Conservation (phyloP, 2,888 invertebrate species). For the Seladonia tumulorum region DNA sequence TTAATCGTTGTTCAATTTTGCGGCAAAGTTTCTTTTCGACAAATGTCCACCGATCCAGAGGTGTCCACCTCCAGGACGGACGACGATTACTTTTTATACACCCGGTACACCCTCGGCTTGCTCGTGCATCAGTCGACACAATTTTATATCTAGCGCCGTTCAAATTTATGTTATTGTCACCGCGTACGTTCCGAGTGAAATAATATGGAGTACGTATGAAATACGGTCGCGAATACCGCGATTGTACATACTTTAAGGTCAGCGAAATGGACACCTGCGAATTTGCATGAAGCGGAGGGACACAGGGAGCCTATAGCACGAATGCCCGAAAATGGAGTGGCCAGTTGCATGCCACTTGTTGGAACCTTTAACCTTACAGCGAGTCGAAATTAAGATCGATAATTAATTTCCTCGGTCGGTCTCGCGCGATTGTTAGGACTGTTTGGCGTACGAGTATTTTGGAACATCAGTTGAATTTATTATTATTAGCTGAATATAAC, state of each 20-base stretch:
- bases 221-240: slow-evolving; percentile 20
- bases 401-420: neutral
- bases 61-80: too few relatives aligned
- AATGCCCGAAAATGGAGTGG: slow-evolving; percentile 31
- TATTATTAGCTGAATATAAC: too few relatives aligned
- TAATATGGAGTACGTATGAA: slow-evolving; percentile 44
- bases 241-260: slow-evolving; percentile 39
- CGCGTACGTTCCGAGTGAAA: slow-evolving; percentile 22
- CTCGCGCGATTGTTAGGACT: too few relatives aligned
- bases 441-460: too few relatives aligned
- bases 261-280: slow-evolving; percentile 50
- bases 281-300: slow-evolving; percentile 30
- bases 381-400: neutral
- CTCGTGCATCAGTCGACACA: slow-evolving; percentile 4
- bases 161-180: slow-evolving; percentile 28
- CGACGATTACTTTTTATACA: too few relatives aligned
- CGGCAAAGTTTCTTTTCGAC: too few relatives aligned
- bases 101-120: neutral
- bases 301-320: slow-evolving; percentile 1
- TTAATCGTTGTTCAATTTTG: too few relatives aligned
- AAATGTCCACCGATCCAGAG: too few relatives aligned
- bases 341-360: neutral
- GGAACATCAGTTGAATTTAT: too few relatives aligned
- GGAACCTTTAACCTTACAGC: neutral
- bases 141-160: slow-evolving; percentile 38